These are phyloP conservation scores for Mactromeris polynyma DNA, from an alignment of 2,888 invertebrate species.

Conservation along the genomic window DNA sequence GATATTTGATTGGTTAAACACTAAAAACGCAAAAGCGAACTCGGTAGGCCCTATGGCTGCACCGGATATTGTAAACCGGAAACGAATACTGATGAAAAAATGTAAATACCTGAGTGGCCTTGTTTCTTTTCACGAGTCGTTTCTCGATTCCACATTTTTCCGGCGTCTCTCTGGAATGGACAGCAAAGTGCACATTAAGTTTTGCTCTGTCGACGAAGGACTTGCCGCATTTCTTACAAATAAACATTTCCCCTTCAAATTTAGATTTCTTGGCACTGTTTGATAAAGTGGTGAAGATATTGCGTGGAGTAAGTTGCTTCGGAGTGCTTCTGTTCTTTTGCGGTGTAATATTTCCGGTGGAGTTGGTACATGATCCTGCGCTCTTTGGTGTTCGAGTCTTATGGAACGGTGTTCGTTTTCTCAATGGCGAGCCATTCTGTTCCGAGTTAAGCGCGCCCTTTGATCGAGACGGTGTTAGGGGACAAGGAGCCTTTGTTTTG, in stretches of 20 bases:
- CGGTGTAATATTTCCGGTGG: not conserved
- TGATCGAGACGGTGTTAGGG: constrained; percentile 13
- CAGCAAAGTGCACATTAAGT: constrained; percentile 53
- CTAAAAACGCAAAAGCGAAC: too few species aligned
- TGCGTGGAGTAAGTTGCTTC: not conserved
- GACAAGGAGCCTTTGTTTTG: not conserved
- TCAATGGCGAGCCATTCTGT: not conserved
- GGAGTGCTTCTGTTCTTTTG: not conserved
- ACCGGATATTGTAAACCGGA: too few species aligned
- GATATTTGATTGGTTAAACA: too few species aligned
- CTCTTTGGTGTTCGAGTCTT: constrained; percentile 29
- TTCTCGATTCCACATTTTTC: constrained; percentile 47
- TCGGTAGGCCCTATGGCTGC: too few species aligned
- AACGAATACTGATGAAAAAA: too few species aligned
- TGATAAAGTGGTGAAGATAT: not conserved
- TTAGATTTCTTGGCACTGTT: constrained; percentile 8
- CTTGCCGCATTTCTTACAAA: constrained; percentile 57
- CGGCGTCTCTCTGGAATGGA: constrained; percentile 53
- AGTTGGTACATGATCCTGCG: not conserved
- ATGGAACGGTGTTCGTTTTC: constrained; percentile 8
- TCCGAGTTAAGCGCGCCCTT: not conserved
- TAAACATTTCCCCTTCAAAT: constrained; percentile 5
- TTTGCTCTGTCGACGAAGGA: constrained; percentile 46
- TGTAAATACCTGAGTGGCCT: constrained; percentile 13
- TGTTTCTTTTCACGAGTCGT: constrained; percentile 23